Evolutionary conservation across 2,888 invertebrate species (phyloP), one percentile per base, ranked within the genome.

Genomic region (Melikaiella ostensackeni): DNA sequence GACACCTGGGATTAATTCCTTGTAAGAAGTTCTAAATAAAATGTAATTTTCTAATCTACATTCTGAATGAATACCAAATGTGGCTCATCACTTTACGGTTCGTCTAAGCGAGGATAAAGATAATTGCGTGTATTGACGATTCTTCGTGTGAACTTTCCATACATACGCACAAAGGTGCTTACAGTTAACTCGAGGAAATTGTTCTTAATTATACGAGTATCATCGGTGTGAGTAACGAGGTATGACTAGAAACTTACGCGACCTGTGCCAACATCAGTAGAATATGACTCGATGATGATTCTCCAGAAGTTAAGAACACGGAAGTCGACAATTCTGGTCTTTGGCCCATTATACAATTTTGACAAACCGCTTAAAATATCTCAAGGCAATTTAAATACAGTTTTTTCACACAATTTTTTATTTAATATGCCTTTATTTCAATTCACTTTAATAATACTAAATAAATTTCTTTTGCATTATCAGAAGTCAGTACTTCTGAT

Each of bases 201-300:
- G 70, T 70, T 70, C 70, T 70, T 70, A 70, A 70, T 50, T 70
- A 70, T 70, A n/a, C n/a, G n/a, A n/a, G n/a, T n/a, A 70, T 70
- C 70, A 70, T 50, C 30, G 50, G 70, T 9, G 70, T 70, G n/a
- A 70, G 50, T 30, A 70, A 13, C 70, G n/a, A 70, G 50, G 30
- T 50, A 70, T 70, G 50, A 50, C 33, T 50, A 33, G 19, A 70
- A 30, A 50, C n/a, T 30, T 6, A 50, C 19, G 46, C 50, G 50
- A 70, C 70, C 50, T 55, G 70, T 70, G 46, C n/a, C 42, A 70
- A 70, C 11, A 70, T 50, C 30, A 70, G 50, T 30, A 70, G 50
- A 70, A 70, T 70, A 33, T 30, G 27, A 55, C 27, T 27, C 59
- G 59, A 59, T 27, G 50, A 50, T 50, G 59, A 59, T 59, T 59